Base-by-base conservation (phyloP, 2,797 vertebrate genomes). In the Muscicapa striata region DNA sequence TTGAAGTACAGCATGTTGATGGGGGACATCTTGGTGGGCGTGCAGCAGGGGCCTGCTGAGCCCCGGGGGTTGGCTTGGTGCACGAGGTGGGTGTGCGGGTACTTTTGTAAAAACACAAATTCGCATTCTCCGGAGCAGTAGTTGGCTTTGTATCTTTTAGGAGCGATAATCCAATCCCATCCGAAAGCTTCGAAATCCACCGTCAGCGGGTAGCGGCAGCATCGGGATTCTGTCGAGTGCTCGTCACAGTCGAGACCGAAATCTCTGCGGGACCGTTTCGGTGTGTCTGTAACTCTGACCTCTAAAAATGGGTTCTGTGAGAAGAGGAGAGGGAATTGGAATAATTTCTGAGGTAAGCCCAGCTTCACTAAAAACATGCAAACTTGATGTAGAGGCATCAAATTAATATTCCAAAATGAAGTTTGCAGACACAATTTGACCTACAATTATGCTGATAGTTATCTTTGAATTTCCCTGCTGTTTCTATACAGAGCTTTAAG, bases 1-100 rank as follows among this genome's bases (percentile, higher is more conserved):
- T 99, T 99, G 97, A 99, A 99, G 98, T 99, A 99, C 75, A 99
- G 97, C 99, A 99, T 99, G 95, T 99, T 99, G 98, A 99, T 99
- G 90, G 99, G 98, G 29, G 99, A 99, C 99, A 99, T 99, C 98
- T 99, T 99, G 96, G 99, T 99, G 89, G 99, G 99, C 7, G 99
- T 99, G 91, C 99, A 99, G 98, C 99, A 99, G 69, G 99, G 99
- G 22, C 99, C 99, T 1, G 98, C 99, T 0, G 98, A 98, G 51
- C 99, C 99, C 61, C 98, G 97, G 41, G 99, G 99, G 93, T 99
- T 99, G 90, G 99, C 99, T 96, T 99, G 98, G 97, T 99, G 99
- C 64, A 99, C 99, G 29, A 99, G 98, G 97, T 99, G 99, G 77
- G 99, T 99, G 97, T 99, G 99, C 0, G 99, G 99, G 92, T 99